Evolutionary conservation across 2,113 vertebrate genomes (phyloP), one percentile per base, ranked within the genome.

Genomic region (Falco punctatus): DNA sequence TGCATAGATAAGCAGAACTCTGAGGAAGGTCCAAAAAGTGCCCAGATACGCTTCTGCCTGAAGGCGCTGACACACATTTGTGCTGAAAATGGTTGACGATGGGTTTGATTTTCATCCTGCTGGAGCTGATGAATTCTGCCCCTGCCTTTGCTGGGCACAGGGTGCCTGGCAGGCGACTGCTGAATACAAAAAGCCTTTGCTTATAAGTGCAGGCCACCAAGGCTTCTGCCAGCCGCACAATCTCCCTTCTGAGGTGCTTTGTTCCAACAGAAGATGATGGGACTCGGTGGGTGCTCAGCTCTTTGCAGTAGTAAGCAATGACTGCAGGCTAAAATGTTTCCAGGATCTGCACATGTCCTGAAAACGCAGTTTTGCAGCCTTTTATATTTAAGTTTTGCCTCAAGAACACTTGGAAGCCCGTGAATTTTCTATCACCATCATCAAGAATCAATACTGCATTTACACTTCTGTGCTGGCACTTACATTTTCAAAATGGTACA

Each of bases 381-480:
- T 87, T 90, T 69, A 24, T 48, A 24, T 75, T 57, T 32, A 66
- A 66, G 20, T 72, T 93, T 62, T 88, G 54, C 54, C 55, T 92
- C 55, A 92, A 80, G 77, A 88, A 88, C 58, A 23, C 38, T 93
- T 96, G 26, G 85, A 86, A 90, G n/a, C 32, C 51, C 4, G 0
- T 48, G 20, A 55, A 83, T 93, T 95, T 78, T 96, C 62, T 58
- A 4, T 82, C 58, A 30, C 32, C 30, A 2, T 86, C 48, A 42
- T 70, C 46, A 73, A 65, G 38, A 96, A 95, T 95, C 88, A 67
- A 64, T 90, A 77, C 55, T 93, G 61, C 64, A 71, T 88, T 92
- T 94, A 71, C 46, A 81, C 48, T 92, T 88, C 48, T 33, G 6
- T 83, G 52, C 81, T 79, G 73, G 49, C 61, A 69, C 65, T 78